Percentiles rank a stretch among this genome's conserved stretches.
These are phyloP conservation scores for Xylota sylvarum DNA, from an alignment of 2,888 invertebrate genomes.

Conservation along the genomic window DNA sequence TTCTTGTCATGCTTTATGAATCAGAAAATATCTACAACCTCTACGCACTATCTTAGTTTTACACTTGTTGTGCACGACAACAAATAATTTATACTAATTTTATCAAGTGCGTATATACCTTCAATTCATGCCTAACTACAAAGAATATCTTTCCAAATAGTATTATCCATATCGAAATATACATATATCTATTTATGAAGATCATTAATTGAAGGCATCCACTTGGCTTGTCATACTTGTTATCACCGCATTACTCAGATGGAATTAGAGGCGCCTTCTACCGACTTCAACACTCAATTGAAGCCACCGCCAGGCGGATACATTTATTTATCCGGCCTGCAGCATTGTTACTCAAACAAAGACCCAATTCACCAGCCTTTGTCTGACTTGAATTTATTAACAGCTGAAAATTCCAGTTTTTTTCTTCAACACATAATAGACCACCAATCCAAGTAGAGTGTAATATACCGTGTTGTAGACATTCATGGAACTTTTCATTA, in stretches of 20 bases:
- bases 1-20: neutral
- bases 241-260: neutral
- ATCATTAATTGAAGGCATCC: neutral
- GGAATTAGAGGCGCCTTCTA: conserved; percentile 30
- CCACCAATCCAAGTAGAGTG: conserved; percentile 12
- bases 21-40: neutral
- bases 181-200: neutral
- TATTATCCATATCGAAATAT: neutral
- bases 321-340: conserved; percentile 36
- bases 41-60: neutral
- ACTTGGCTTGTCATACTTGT: conserved; percentile 14
- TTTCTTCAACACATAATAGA: conserved; percentile 23
- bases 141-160: neutral
- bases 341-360: conserved; percentile 46
- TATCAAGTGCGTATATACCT: neutral
- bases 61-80: neutral
- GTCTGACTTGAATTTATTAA: conserved; percentile 1
- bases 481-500: conserved; percentile 81
- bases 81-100: conserved; percentile 17
- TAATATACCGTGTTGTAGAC: conserved; percentile 82
- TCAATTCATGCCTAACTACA: neutral
- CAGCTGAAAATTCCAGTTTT: conserved; percentile 53
- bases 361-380: neutral
- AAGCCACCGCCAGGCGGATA: conserved; percentile 28
- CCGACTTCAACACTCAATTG: conserved; percentile 22